phyloP scores from a whole-genome alignment of 2,888 invertebrate genomes.

The Drosophila helvetica region DNA sequence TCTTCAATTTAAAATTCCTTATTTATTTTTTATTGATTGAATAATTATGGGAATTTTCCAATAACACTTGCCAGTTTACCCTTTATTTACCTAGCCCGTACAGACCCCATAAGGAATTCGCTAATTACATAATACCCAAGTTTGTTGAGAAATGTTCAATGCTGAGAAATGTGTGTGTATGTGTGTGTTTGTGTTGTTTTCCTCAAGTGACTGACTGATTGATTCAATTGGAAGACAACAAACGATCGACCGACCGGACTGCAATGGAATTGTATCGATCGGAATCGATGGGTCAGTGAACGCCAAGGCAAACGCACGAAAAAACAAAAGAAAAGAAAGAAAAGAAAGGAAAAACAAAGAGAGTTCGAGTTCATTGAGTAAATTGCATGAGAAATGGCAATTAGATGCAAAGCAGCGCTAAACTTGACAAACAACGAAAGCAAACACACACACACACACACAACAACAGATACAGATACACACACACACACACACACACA shows the following conservation, averaged over 20 bases:
- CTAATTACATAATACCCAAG: conserved; percentile 27
- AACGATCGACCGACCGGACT: conserved; percentile 20
- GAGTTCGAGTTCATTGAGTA: conserved; percentile 64
- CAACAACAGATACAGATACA: conserved; percentile 1
- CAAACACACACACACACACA: conserved; percentile 6
- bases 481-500: conserved; percentile 32
- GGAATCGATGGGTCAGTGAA: conserved; percentile 64
- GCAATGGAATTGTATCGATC: conserved; percentile 8
- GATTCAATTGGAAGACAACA: conserved; percentile 40
- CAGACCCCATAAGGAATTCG: not conserved
- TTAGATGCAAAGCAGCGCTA: conserved; percentile 55
- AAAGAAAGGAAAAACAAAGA: not conserved
- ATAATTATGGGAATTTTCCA: too few species aligned
- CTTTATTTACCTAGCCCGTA: not conserved
- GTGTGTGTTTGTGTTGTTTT: not conserved
- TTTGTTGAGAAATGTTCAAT: conserved; percentile 29
- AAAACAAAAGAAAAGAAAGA: not conserved
- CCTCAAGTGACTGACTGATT: conserved; percentile 52
- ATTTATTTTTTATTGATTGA: too few species aligned
- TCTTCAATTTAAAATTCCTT: too few species aligned
- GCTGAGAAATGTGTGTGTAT: too few species aligned
- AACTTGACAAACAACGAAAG: conserved; percentile 55
- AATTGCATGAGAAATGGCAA: conserved; percentile 66
- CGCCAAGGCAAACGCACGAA: conserved; percentile 41
- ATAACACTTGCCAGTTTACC: too few species aligned